Evolutionary conservation across 2,113 vertebrate species (phyloP).

Genomic region (Ameiurus melas): DNA sequence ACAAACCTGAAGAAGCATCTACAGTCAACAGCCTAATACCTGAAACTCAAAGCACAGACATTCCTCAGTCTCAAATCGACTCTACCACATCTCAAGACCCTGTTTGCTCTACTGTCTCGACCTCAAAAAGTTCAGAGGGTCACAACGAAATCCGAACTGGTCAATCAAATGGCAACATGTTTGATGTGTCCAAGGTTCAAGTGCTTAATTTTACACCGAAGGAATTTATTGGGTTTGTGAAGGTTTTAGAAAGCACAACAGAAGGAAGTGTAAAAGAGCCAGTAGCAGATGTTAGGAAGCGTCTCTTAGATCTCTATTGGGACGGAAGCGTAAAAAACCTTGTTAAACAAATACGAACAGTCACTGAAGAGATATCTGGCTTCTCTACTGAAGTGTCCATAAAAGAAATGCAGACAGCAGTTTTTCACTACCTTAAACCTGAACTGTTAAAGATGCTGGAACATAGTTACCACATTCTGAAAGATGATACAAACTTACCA

Average conservation of each 20-base stretch:
- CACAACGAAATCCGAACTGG: not conserved
- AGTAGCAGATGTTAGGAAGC: not conserved
- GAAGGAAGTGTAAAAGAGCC: not conserved
- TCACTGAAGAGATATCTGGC: not conserved
- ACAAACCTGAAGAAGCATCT: not conserved
- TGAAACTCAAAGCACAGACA: not conserved
- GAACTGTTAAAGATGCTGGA: slow-evolving; percentile 1
- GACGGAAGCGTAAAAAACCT: slow-evolving; percentile 21
- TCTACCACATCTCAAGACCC: not conserved
- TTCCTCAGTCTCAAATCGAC: not conserved
- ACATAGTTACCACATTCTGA: slow-evolving; percentile 11
- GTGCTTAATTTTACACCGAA: slow-evolving; percentile 25
- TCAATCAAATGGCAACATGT: not conserved
- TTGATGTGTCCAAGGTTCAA: slow-evolving; percentile 39
- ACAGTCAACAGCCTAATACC: not conserved
- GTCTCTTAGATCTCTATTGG: slow-evolving; percentile 44
- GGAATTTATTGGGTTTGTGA: slow-evolving; percentile 23
- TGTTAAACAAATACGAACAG: not conserved
- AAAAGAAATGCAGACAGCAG: not conserved
- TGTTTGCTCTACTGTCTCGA: not conserved
- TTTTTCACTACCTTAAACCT: slow-evolving; percentile 21
- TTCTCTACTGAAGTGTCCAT: no score
- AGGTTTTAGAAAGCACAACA: not conserved
- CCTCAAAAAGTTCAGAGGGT: not conserved
- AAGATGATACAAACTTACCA: not conserved